Evolutionary conservation across 2,888 invertebrate genomes (phyloP), one percentile per base, ranked within the genome.

Genomic region (Villa cingulata): DNA sequence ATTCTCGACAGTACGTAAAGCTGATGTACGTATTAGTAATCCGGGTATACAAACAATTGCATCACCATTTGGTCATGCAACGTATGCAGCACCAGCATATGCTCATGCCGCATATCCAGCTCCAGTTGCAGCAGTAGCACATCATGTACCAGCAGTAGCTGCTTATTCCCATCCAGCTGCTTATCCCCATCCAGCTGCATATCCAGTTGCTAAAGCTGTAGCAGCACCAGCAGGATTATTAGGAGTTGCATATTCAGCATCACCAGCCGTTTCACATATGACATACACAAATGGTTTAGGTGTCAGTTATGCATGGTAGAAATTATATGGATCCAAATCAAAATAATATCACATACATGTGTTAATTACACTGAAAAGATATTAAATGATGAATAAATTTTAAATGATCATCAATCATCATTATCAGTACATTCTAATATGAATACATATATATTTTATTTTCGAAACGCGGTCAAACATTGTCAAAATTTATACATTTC

Each of bases 21-120:
- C 79, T 20, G 81, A 82, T 59, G 76, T 81, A 29, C 76, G 82
- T n/a, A 77, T 82, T 19, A 78, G 77, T 67, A 82, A 80, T 66
- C 79, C 78, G 15, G 77, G 77, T 17, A n/a, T n/a, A n/a, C 52
- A 73, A 14, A 70, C 71, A 0, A 23, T 48, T 41, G 48, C 53
- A 15, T 17, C 52, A 18, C 50, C 50, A 32, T 48, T 61, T 32
- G 70, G 71, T 3, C 70, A 56, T 49, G 53, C 45, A 23, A 52
- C 43, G 15, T 51, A 50, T 9, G 65, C 65, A 20, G 64, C 69
- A 4, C 72, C 72, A 16, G 64, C 48, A 36, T n/a, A n/a, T n/a
- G 50, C 54, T 20, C 48, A 56, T 41, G 41, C 54, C 45, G 53
- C 51, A 6, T 50, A 51, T 45, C 51, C 50, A 38, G 51, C 54